Conservation (phyloP, 2,797 vertebrate genomes). For the Sphaeramia orbicularis region DNA sequence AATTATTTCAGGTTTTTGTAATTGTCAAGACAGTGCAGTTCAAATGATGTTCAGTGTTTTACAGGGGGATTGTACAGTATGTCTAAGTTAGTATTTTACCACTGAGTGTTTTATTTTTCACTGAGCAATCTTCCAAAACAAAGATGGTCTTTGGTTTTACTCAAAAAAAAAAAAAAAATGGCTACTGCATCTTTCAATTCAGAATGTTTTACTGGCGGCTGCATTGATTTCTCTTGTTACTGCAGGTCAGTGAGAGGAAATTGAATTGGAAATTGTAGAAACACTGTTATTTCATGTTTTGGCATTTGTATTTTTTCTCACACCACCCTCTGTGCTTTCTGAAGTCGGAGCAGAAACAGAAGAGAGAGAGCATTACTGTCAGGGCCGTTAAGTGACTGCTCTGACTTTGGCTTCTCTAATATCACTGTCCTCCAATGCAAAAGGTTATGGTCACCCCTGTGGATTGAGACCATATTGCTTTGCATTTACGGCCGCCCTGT, state of each 20-base stretch:
- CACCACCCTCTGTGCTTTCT: constrained; percentile 48
- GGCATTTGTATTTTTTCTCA: constrained; percentile 63
- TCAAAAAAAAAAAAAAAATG: constrained; percentile 42
- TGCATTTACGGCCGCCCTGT: constrained; percentile 73
- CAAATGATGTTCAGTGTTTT: too few species aligned
- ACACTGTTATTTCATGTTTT: constrained; percentile 82
- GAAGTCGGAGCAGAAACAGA: constrained; percentile 68
- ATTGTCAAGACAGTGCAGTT: too few species aligned
- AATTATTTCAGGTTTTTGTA: too few species aligned
- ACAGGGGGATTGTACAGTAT: too few species aligned
- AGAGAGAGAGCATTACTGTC: constrained; percentile 69
- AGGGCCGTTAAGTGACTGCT: constrained; percentile 73
- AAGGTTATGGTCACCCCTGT: constrained; percentile 79
- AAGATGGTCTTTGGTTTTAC: constrained; percentile 53
- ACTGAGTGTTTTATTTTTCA: constrained; percentile 56
- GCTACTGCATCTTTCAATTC: constrained; percentile 63
- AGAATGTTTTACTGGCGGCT: constrained; percentile 71
- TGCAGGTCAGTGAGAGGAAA: constrained; percentile 82
- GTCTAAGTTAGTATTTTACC: constrained; percentile 34
- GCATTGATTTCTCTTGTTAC: constrained; percentile 84
- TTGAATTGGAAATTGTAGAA: constrained; percentile 85
- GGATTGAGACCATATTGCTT: constrained; percentile 75
- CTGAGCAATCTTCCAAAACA: constrained; percentile 56
- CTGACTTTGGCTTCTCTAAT: constrained; percentile 78
- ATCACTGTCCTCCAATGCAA: constrained; percentile 71